phyloP scores from a whole-genome alignment of 2,113 vertebrate genomes.

The Hemiprocne comata region DNA sequence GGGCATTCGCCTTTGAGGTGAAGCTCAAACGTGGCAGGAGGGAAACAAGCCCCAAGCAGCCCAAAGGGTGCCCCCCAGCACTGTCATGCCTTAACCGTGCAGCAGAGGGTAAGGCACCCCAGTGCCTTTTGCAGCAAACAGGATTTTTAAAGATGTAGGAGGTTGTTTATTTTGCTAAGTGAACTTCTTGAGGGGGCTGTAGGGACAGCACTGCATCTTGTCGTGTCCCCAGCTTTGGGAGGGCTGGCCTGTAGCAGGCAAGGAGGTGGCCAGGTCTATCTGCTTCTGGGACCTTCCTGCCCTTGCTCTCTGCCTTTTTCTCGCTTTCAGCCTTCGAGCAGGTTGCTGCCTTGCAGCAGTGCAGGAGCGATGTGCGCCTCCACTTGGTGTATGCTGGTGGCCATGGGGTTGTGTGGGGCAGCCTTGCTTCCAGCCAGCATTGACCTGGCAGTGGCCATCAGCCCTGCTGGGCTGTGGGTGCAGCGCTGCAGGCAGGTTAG shows the following conservation, averaged over 20 bases:
- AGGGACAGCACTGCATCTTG: background rate
- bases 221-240: background rate
- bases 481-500: constrained; percentile 71
- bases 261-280: background rate
- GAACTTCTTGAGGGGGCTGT: background rate
- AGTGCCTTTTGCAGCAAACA: background rate
- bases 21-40: background rate
- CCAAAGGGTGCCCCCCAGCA: background rate
- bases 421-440: background rate
- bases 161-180: background rate
- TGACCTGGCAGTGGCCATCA: background rate
- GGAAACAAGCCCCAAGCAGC: rapidly evolving
- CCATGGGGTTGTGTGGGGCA: background rate
- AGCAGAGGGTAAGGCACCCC: background rate
- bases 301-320: background rate
- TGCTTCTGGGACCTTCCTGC: background rate
- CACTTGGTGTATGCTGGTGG: rapidly evolving
- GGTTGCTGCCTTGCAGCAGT: background rate
- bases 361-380: rapidly evolving
- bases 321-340: background rate
- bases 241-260: background rate
- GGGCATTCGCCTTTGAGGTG: background rate
- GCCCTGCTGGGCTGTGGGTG: background rate
- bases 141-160: background rate
- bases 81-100: rapidly evolving